A percentile compares a stretch with the other conserved stretches of the same genome.
These are phyloP conservation scores for Cantharis rustica DNA, from an alignment of 2,888 invertebrate genomes.

Conservation along the genomic window DNA sequence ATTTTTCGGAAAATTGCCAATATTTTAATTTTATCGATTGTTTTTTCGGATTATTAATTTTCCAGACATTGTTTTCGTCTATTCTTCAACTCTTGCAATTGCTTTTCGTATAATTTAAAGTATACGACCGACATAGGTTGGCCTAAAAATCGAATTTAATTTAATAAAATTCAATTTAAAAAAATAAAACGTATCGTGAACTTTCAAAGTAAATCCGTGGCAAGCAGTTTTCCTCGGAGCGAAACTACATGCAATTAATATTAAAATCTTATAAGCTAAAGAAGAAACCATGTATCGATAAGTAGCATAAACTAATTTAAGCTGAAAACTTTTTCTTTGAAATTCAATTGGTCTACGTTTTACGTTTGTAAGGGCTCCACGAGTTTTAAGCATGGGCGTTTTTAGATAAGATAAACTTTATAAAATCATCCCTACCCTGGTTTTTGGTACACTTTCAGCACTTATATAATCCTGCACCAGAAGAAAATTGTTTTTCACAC, in stretches of 20 bases:
- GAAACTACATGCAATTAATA: neutral
- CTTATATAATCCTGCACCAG: slow-evolving; percentile 12
- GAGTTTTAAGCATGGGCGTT: slow-evolving; percentile 27
- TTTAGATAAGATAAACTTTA: slow-evolving; percentile 42
- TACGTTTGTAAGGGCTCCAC: slow-evolving; percentile 1
- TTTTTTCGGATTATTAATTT: neutral
- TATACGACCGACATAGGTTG: neutral
- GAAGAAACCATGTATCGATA: slow-evolving; percentile 21
- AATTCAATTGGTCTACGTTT: slow-evolving; percentile 40
- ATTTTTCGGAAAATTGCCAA: neutral
- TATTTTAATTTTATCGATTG: no score
- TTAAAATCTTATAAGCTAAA: slow-evolving; percentile 7
- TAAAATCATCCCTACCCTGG: slow-evolving; percentile 36
- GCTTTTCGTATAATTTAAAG: neutral
- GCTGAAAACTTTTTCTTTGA: slow-evolving; percentile 40
- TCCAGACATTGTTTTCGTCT: no score
- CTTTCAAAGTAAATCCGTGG: neutral
- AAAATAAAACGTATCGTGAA: neutral
- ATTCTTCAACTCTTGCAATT: no score
- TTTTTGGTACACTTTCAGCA: neutral
- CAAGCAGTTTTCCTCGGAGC: neutral
- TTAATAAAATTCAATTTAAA: neutral
- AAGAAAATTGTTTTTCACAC: neutral
- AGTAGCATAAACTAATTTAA: slow-evolving; percentile 38
- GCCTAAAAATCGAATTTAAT: neutral